phyloP scores from a whole-genome alignment of 2,797 vertebrate species.

The Pipistrellus nathusii region DNA sequence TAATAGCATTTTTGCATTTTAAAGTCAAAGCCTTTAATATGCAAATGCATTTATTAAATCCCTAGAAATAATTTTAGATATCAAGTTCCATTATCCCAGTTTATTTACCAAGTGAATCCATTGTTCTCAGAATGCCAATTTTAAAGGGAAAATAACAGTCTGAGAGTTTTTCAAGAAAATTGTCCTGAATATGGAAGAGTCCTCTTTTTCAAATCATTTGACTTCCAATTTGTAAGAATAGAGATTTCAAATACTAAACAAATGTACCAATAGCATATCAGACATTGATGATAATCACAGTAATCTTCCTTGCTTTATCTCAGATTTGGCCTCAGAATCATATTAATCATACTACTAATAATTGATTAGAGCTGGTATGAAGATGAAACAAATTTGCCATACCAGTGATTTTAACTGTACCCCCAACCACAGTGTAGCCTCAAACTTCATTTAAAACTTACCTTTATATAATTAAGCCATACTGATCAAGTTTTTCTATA shows the following conservation, averaged over 20 bases:
- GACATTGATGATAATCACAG: neutral
- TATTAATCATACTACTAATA: neutral
- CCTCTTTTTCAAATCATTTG: neutral
- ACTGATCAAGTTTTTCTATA: neutral
- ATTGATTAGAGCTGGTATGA: neutral
- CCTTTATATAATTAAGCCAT: neutral
- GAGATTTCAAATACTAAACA: conserved; percentile 14
- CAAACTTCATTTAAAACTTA: neutral
- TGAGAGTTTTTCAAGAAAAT: conserved; percentile 35
- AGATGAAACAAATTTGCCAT: neutral
- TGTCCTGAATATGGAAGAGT: neutral
- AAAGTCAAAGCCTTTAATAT: neutral
- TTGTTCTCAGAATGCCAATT: conserved; percentile 38
- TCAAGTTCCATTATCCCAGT: neutral
- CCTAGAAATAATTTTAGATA: conserved; percentile 33
- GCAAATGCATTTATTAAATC: conserved; percentile 20
- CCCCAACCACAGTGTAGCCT: neutral
- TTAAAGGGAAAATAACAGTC: neutral
- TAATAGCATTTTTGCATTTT: neutral
- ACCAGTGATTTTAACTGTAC: neutral
- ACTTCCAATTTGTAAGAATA: neutral
- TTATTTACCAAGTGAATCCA: conserved; percentile 43
- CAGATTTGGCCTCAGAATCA: neutral
- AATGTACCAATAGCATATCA: neutral
- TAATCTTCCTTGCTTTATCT: neutral